Conservation (phyloP, 2,113 vertebrate species). For the Casuarius casuarius region DNA sequence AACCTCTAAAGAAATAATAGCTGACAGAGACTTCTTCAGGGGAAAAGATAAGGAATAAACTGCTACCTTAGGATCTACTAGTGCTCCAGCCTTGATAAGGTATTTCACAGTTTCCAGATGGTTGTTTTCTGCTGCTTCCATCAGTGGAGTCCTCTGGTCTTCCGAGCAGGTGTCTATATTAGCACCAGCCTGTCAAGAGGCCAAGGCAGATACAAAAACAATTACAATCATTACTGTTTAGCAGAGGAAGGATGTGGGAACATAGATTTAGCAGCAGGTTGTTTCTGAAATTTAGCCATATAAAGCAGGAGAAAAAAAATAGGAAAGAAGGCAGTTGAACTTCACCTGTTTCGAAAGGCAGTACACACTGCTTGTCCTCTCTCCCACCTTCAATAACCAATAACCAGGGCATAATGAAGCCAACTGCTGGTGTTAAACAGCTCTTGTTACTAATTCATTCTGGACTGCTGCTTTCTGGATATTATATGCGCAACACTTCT, state of each 20-base stretch:
- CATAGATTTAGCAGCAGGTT: neutral
- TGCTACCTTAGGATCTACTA: conserved; percentile 88
- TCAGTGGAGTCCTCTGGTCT: conserved; percentile 92
- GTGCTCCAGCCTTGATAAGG: conserved; percentile 92
- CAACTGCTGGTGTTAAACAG: neutral
- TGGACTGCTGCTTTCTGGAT: neutral
- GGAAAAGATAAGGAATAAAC: neutral
- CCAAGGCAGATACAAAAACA: neutral
- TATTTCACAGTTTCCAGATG: conserved; percentile 94
- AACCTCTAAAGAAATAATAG: neutral
- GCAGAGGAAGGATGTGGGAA: neutral
- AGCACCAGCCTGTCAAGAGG: conserved; percentile 86
- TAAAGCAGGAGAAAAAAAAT: neutral
- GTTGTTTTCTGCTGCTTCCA: conserved; percentile 95
- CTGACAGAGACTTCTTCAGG: neutral
- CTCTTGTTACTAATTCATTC: neutral
- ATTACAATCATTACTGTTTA: neutral
- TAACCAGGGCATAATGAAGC: neutral
- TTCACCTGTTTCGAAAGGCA: neutral
- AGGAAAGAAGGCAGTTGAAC: neutral
- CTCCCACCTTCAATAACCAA: neutral
- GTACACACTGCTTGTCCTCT: neutral
- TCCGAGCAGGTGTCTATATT: conserved; percentile 94
- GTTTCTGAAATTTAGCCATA: neutral
- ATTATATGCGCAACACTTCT: neutral